These are phyloP conservation scores for Solenodon paradoxus DNA, from an alignment of 2,113 vertebrate species.

Conservation along the genomic window DNA sequence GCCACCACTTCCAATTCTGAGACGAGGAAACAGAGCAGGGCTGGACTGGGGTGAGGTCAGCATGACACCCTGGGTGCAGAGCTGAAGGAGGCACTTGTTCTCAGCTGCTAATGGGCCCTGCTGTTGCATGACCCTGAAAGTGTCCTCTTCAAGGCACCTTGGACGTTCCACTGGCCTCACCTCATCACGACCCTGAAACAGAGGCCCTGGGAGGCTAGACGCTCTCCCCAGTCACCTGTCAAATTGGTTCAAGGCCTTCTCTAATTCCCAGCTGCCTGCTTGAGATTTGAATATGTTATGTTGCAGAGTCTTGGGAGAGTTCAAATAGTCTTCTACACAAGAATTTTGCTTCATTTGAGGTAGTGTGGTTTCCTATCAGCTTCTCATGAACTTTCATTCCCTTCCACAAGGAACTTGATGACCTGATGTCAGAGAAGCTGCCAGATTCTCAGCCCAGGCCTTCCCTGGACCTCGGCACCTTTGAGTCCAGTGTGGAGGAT, in stretches of 20 bases:
- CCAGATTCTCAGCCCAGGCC: constrained; percentile 64
- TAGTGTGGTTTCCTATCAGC: background rate
- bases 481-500: constrained; percentile 47
- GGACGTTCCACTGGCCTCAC: background rate
- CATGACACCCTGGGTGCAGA: background rate
- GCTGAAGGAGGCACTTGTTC: background rate
- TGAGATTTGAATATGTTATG: background rate
- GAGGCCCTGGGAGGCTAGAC: background rate
- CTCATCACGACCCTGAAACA: background rate
- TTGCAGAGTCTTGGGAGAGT: background rate
- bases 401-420: constrained; percentile 78
- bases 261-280: background rate
- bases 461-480: background rate
- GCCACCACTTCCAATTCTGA: background rate
- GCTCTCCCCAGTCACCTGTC: background rate
- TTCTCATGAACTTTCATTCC: constrained; percentile 44
- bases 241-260: background rate
- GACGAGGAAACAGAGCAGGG: background rate
- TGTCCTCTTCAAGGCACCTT: rapidly evolving
- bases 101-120: rapidly evolving
- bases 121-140: no score
- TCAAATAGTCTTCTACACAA: background rate
- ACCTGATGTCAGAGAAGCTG: constrained; percentile 47
- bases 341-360: background rate
- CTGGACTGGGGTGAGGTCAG: background rate